Evolutionary conservation across 2,888 invertebrate species (phyloP), one percentile per base, ranked within the genome.

Genomic region (Caradrina clavipalpis): DNA sequence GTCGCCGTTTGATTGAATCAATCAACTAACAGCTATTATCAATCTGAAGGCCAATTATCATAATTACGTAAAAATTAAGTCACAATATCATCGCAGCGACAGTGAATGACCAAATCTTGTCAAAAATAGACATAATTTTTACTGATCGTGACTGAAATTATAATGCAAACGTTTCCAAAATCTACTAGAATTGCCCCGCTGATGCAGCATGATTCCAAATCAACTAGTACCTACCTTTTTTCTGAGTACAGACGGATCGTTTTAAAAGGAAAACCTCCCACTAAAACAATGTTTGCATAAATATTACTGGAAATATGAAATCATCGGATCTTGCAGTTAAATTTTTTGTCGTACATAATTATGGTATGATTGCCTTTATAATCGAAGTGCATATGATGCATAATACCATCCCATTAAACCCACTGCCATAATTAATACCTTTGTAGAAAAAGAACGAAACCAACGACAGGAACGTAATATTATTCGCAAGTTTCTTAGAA

Each of bases 391-490:
- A 87, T 84, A 87, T 84, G 83, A 88, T 90, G 90, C 91, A 93
- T 93, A 94, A 93, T 93, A 82, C 85, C 88, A 84, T 87, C 88
- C 91, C 90, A 93, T 94, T 91, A 92, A 90, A 85, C 78, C 81
- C 86, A 81, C 78, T 79, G 83, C 84, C 87, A 84, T 92, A 93
- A 94, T 94, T 94, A 94, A 92, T 91, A 90, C 86, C 87, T 86
- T 71, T 76, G 81, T 79, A 83, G 82, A 87, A 91, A 89, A 89
- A 89, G 83, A 78, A 85, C 87, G 87, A 91, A 83, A 61, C 66
- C 88, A 89, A 93, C 90, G 90, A 90, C 90, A 87, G 69, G 81
- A 77, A 87, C 86, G 85, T 86, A 83, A 86, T 86, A 88, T 89
- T 88, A 78, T 69, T 90, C 80, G 76, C 81, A 61, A 61, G 84